These are phyloP conservation scores for Maylandia zebra DNA, from an alignment of 2,113 vertebrate genomes.

Conservation along the genomic window DNA sequence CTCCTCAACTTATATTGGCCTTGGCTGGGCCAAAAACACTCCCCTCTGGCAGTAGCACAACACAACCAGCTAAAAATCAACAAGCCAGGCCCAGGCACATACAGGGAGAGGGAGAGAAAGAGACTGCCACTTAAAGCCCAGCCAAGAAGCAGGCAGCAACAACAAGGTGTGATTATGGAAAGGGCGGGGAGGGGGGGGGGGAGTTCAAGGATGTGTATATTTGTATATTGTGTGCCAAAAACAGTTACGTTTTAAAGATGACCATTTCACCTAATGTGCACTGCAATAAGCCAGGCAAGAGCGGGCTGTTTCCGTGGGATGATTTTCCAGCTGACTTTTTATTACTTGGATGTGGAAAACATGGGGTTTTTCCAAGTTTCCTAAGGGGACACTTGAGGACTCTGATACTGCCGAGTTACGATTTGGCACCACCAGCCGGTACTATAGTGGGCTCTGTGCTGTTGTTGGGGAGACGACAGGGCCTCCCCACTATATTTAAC, in stretches of 20 bases:
- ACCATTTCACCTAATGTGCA: background rate
- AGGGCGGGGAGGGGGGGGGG: too few relatives aligned
- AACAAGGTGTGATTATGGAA: conserved; percentile 10
- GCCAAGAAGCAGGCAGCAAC: conserved; percentile 30
- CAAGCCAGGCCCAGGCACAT: conserved; percentile 43
- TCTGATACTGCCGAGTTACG: background rate
- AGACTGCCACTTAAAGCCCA: conserved; percentile 5
- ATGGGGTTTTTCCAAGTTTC: background rate
- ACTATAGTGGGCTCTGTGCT: background rate
- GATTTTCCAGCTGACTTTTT: background rate
- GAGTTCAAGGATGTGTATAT: background rate
- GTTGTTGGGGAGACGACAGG: conserved; percentile 53
- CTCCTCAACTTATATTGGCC: conserved; percentile 38
- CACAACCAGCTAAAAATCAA: conserved; percentile 49
- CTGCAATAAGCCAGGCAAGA: background rate
- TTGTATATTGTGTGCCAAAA: background rate
- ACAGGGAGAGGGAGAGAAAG: background rate
- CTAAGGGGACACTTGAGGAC: background rate
- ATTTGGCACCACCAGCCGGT: background rate
- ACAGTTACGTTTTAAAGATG: background rate
- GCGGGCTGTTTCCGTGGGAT: background rate
- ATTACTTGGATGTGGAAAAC: background rate
- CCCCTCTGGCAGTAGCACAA: conserved; percentile 49
- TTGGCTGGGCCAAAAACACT: conserved; percentile 28
- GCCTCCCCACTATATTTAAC: conserved; percentile 62